These are phyloP conservation scores for Cenopis cana DNA, from an alignment of 2,888 invertebrate species.

Conservation along the genomic window DNA sequence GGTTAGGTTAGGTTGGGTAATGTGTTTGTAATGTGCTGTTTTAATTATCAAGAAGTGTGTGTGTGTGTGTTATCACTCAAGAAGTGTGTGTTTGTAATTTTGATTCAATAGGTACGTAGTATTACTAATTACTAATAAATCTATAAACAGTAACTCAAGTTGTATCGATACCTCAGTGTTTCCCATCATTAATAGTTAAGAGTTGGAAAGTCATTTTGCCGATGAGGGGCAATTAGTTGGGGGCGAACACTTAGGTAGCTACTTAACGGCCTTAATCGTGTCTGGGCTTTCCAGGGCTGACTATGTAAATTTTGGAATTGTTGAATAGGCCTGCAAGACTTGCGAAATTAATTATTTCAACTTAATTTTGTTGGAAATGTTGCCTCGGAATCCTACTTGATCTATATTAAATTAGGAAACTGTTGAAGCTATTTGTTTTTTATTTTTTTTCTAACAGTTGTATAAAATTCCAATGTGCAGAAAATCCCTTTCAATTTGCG, in stretches of 20 bases:
- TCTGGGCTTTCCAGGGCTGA: conserved; percentile 4
- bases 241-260: conserved; percentile 50
- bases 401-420: not conserved
- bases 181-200: conserved; percentile 52
- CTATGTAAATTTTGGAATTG: conserved; percentile 26
- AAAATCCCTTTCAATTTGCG: too few relatives aligned
- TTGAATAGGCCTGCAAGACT: conserved; percentile 1
- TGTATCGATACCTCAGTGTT: not conserved
- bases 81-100: too few relatives aligned
- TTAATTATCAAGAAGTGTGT: too few relatives aligned
- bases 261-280: conserved; percentile 34
- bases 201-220: conserved; percentile 56
- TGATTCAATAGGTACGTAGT: too few relatives aligned
- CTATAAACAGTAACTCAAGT: not conserved
- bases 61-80: too few relatives aligned
- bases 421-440: not conserved
- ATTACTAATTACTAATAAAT: not conserved
- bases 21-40: too few relatives aligned
- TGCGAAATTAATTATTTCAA: not conserved
- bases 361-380: not conserved
- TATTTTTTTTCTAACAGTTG: too few relatives aligned
- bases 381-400: not conserved
- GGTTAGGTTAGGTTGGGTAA: too few relatives aligned
- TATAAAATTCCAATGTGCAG: too few relatives aligned
- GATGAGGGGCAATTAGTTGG: conserved; percentile 63